Base-by-base conservation (phyloP, 2,797 vertebrate species). In the Enteromius afrohamiltoni region DNA sequence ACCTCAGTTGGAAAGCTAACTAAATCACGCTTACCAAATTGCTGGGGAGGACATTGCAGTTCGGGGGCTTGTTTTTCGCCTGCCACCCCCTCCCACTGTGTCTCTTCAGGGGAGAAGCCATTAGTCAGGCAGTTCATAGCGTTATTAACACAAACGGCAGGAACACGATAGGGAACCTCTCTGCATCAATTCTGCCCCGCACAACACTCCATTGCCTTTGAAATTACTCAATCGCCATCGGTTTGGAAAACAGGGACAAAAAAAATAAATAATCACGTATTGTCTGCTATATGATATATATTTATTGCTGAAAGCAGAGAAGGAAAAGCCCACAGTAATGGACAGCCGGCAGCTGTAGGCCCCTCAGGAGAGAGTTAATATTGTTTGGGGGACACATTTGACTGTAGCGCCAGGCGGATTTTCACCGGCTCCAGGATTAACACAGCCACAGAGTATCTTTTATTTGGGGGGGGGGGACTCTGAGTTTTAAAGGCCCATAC, bases 381-480 rank as follows among this genome's bases (percentile, higher is more conserved):
- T 93, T 90, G 92, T 94, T 95, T 93, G 88, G 88, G 87, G 91
- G 88, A 90, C 91, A 90, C 88, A 85, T 94, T 92, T 91, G 88
- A 93, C 89, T 92, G 91, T 88, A 92, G 92, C 89, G 87, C 87
- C 89, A 76, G 91, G 88, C 86, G 86, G 90, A 93, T 94, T 95
- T 94, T 93, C 91, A 91, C 92, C 91, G 88, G 92, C 90, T 79
- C 88, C 87, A 87, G 94, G 95, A 95, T 95, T 95, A 95, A 93
- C 91, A 89, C 93, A 89, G 91, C 93, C 92, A 93, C 93, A 78
- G 91, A 93, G 90, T 91, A 89, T 93, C 91, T 94, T 94, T 95
- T 94, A 94, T 94, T 93, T 91, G 89, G 85, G 37, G 37, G 34
- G 34, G 29, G 89, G 85, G 89, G 91, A 91, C 91, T 92, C 89